Percentiles rank a stretch among this genome's conserved stretches.
Evolutionary conservation across 2,888 invertebrate genomes (phyloP).

Genomic region (Melinaea menophilus): DNA sequence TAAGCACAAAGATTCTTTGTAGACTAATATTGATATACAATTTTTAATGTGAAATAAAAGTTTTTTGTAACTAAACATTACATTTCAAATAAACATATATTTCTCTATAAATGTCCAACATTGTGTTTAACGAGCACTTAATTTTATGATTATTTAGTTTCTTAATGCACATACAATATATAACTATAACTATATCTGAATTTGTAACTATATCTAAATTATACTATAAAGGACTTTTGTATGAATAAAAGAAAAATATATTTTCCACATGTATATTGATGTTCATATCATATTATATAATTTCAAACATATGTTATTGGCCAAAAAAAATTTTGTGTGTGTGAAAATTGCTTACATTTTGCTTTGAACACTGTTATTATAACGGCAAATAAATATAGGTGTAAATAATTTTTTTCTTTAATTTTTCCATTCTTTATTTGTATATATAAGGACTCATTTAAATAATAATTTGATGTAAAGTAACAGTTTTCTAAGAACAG

Average conservation of each 20-base stretch:
- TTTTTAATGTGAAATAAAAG: neutral
- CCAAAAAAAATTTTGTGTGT: conserved; percentile 31
- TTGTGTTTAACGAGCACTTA: neutral
- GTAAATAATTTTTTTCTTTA: conserved; percentile 55
- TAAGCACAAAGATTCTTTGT: conserved; percentile 3
- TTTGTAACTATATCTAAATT: neutral
- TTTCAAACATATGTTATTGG: neutral
- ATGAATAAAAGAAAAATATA: neutral
- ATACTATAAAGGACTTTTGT: conserved; percentile 1
- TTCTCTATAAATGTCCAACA: too few relatives aligned
- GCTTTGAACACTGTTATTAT: conserved; percentile 41
- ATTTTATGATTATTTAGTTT: neutral
- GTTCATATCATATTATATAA: conserved; percentile 8
- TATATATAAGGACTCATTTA: too few relatives aligned
- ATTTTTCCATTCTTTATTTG: neutral
- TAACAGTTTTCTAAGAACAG: neutral
- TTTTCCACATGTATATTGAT: neutral
- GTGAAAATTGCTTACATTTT: conserved; percentile 32
- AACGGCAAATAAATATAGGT: conserved; percentile 71
- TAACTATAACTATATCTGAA: neutral
- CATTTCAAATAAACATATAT: too few relatives aligned
- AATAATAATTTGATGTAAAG: too few relatives aligned
- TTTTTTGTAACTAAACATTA: too few relatives aligned
- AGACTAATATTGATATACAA: neutral
- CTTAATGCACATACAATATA: conserved; percentile 2